phyloP scores from a whole-genome alignment of 2,888 invertebrate genomes.

The Orchesellides sinensis region DNA sequence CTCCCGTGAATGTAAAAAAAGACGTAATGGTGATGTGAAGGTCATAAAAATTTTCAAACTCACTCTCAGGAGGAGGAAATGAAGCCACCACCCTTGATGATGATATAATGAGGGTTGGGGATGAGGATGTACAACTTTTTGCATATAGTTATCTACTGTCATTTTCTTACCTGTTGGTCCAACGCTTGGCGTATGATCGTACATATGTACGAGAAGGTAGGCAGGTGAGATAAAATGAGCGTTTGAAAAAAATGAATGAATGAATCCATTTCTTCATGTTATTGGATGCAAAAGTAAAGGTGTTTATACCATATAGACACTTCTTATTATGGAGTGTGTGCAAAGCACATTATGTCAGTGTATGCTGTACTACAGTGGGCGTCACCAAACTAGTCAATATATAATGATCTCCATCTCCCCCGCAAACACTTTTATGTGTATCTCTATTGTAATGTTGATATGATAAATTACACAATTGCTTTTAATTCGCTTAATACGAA shows the following conservation, averaged over 20 bases:
- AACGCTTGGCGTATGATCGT: not conserved
- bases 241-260: too few species aligned
- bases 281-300: not conserved
- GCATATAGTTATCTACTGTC: not conserved
- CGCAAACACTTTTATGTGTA: not conserved
- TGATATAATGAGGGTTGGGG: too few species aligned
- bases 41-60: constrained; percentile 6
- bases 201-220: not conserved
- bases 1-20: not conserved
- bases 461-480: not conserved
- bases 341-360: not conserved
- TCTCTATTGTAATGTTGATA: constrained; percentile 14
- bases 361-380: not conserved
- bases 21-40: constrained; percentile 1
- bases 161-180: not conserved
- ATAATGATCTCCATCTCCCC: not conserved
- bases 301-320: not conserved
- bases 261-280: not conserved
- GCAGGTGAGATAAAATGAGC: not conserved
- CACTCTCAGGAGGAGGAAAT: not conserved
- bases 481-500: constrained; percentile 12
- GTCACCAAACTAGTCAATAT: not conserved
- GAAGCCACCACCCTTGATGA: constrained; percentile 15
- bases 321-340: not conserved
- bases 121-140: not conserved